Evolutionary conservation across 1,140 invertebrate species (phyloP), one percentile per base, ranked within the genome.

Genomic region (Stenopsyche tienmushanensis): DNA sequence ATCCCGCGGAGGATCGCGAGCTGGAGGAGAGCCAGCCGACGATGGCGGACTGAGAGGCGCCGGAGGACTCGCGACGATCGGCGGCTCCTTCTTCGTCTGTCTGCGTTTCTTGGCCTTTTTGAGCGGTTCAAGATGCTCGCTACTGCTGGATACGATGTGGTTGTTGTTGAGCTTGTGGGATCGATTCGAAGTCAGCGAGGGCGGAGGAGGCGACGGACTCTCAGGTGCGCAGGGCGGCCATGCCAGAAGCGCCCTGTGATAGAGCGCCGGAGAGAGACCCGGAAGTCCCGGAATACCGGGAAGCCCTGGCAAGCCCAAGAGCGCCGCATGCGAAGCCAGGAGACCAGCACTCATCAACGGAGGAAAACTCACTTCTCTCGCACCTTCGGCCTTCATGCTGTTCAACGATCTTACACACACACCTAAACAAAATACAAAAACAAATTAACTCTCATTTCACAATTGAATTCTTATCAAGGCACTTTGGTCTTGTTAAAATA

Each of bases 1-100:
- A 70, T 94, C 91, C 1, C 89, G 79, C 0, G 82, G 80, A 71
- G 71, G 81, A 71, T 78, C 88, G 76, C 77, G 83, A 75, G 69
- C 75, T 18, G 73, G 78, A 59, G 73, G 82, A 67, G 67, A 82
- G 44, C 73, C 81, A 65, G 71, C 83, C 55, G 70, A 80, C 66
- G 71, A 81, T 0, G 79, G 79, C 5, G 78, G 77, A 26, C 77
- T 69, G 5, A 79, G 66, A 0, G 79, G 77, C 9, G 78, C 73
- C 8, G 78, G 78, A 1, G 78, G 78, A 18, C 59, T 66, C 1
- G 53, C n/a, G 75, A 78, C 1, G 74, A 78, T 8, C 74, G 78
- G 64, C 7, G 44, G 44, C 45, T 63, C 60, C 25, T 64, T 66
- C 17, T 66, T 70, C 7, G 25, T 41, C 8, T 26, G 5, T 15